Conservation (phyloP, 2,113 vertebrate genomes). For the Phrynocephalus versicolor region DNA sequence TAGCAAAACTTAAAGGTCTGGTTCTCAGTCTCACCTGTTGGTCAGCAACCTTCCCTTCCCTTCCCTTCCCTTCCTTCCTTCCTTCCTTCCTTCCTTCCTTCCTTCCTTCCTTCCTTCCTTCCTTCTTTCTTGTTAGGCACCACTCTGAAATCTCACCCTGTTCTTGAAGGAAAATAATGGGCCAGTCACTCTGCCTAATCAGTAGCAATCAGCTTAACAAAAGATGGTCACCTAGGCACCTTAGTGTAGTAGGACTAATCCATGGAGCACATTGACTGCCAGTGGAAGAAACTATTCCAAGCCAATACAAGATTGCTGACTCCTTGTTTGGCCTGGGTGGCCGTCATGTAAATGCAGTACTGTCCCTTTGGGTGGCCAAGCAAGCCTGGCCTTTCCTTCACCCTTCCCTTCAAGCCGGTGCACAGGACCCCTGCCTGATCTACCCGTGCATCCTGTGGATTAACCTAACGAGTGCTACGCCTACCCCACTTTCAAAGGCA, state of each 20-base stretch:
- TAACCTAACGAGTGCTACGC: background rate
- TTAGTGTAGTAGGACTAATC: background rate
- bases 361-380: slow-evolving; percentile 26
- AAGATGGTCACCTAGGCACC: background rate
- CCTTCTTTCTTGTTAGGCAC: background rate
- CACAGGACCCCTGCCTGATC: background rate
- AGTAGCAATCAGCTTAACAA: slow-evolving; percentile 10
- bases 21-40: background rate
- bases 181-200: background rate
- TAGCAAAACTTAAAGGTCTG: background rate
- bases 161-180: background rate
- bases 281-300: slow-evolving; percentile 5
- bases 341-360: background rate
- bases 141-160: background rate
- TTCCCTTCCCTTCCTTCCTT: background rate
- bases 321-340: background rate
- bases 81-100: background rate
- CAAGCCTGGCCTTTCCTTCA: slow-evolving; percentile 1
- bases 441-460: background rate
- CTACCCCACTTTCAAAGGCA: background rate
- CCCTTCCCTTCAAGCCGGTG: background rate
- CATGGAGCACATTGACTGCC: background rate
- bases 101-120: background rate
- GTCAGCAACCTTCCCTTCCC: background rate
- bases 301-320: background rate